These are phyloP conservation scores for rat (Rattus norvegicus) DNA, from an alignment of 2,113 vertebrate genomes.

Conservation along the genomic window GRCr8 NC_086020.1:134676001-134676500, in stretches of 20 bases:
- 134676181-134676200: constrained; percentile 87
- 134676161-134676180: constrained; percentile 92
- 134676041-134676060: neutral
- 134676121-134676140: constrained; percentile 94
- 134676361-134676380: constrained; percentile 87
- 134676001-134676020: constrained; percentile 91
- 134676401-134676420: constrained; percentile 81
- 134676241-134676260: constrained; percentile 81
- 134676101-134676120: neutral
- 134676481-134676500: neutral
- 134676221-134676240: constrained; percentile 95
- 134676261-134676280: too few relatives aligned
- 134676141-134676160: constrained; percentile 91
- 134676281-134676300: accelerated
- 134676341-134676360: constrained; percentile 94
- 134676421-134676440: neutral
- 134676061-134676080: neutral
- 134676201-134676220: constrained; percentile 90
- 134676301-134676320: neutral
- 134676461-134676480: too few relatives aligned
- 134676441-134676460: neutral
- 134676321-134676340: constrained; percentile 89
- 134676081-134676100: neutral
- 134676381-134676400: constrained; percentile 88
- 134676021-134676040: constrained; percentile 85